Base-by-base conservation (phyloP, 2,888 invertebrate species). In the Tuta absoluta region DNA sequence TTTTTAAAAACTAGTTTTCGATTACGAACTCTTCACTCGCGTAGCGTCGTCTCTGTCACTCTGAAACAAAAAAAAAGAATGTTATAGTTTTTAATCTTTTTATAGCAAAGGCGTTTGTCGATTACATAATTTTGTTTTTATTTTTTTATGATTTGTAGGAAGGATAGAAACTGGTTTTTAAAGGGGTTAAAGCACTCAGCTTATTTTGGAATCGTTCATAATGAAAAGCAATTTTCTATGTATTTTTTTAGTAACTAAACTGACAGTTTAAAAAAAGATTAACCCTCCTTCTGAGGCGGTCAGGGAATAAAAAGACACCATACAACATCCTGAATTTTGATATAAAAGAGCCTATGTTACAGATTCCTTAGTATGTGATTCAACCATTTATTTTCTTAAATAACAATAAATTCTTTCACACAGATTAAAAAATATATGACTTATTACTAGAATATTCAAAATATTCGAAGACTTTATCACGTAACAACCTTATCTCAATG, bases 1-100 rank as follows among this genome's bases (percentile, higher is more conserved):
- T 56, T 56, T 56, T 56, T 33, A 24, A 33, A 56, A 56, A 56
- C 56, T 56, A 56, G 56, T 56, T 56, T 56, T 56, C 53, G 53
- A 28, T 53, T 53, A 53, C 24, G 53, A 24, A 24, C 56, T 56
- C 28, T 56, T 56, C 56, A 56, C 56, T 56, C 56, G 56, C 56
- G 56, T 56, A 56, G 56, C 19, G 56, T 8, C n/a, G 33, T 56
- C 56, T 24, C 33, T 56, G 24, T 56, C 56, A 28, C 28, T 56
- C 56, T 56, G 56, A 10, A 56, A 56, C n/a, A 33, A 56, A 56
- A 56, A 24, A 33, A 56, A 33, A 33, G n/a, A 33, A 33, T 17
- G 24, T 17, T 17, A 17, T 33, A 17, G n/a, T 28, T 56, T 56
- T 45, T n/a, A 45, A 8, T n/a, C 45, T 45, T 45, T 33, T 56